Evolutionary conservation across 2,113 vertebrate species (phyloP), one percentile per base, ranked within the genome.

Genomic region (Oncorhynchus nerka): DNA sequence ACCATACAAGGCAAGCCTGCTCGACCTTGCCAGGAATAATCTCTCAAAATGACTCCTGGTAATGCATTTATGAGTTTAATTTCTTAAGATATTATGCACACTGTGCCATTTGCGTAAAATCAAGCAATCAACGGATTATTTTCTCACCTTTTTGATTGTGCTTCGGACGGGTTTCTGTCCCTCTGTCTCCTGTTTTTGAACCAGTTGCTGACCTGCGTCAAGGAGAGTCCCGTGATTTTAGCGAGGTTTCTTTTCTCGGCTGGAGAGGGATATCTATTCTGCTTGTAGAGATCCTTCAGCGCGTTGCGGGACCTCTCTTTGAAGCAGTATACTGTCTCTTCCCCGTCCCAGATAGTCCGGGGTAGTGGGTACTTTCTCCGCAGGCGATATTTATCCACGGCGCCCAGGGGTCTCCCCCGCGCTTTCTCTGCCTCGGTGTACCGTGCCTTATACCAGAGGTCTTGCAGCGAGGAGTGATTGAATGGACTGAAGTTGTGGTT

Each of bases 121-220:
- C 7, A n/a, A 34, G 16, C 7, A 64, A 19, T 39, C 1, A 24
- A 20, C 22, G 0, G 22, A 26, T n/a, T 48, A 34, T 70, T 70
- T 49, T 48, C 45, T 95, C 93, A 99, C 97, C 97, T 99, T 89
- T 98, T 99, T 79, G 96, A 97, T 84, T 98, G 97, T 51, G 96
- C 95, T 91, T 98, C 97, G 32, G 97, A 97, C 48, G 98, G 97
- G 86, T 99, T 99, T 86, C 98, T 95, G 92, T 99, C 97, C 75
- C 98, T 95, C 94, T 99, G 98, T 77, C 98, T 92, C 80, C 98
- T 94, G 94, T 99, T 99, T 93, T 99, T 99, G 93, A 99, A 99
- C 97, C 98, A 99, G 95, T 99, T 99, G 97, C 97, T 99, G 94
- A 99, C 98, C 92, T 99, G 98, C 71, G 98, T 99, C 92, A 99